Evolutionary conservation across 2,113 vertebrate genomes (phyloP).

Genomic region (Mastomys coucha): DNA sequence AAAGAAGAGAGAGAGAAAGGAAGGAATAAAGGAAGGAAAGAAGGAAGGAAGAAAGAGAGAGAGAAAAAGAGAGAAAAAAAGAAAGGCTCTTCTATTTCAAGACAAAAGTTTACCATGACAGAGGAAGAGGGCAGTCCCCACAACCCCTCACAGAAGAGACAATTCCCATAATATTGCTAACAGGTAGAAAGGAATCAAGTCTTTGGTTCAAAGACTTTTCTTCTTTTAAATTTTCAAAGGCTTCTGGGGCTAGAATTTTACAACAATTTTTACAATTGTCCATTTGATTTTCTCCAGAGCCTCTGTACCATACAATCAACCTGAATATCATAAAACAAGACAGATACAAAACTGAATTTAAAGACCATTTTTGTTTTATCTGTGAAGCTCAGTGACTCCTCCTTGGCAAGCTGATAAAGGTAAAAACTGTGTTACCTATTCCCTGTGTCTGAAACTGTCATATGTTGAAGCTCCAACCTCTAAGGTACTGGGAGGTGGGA

Average conservation of each 20-base stretch:
- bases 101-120: conserved; percentile 7
- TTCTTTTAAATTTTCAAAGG: background rate
- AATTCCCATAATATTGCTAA: background rate
- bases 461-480: background rate
- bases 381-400: background rate
- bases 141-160: background rate
- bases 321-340: background rate
- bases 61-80: too few species aligned
- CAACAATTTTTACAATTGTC: background rate
- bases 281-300: background rate
- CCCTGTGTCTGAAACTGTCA: background rate
- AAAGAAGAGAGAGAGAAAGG: too few species aligned
- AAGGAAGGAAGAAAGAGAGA: too few species aligned
- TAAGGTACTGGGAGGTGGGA: background rate
- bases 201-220: background rate
- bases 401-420: background rate
- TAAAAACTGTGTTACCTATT: background rate
- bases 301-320: background rate
- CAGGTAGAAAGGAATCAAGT: background rate
- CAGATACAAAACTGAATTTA: conserved; percentile 32
- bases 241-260: background rate
- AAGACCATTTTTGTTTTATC: background rate
- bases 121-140: background rate
- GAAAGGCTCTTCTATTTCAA: background rate
- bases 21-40: too few species aligned